Percentiles rank a stretch among this genome's conserved stretches.
Evolutionary conservation across 1,140 invertebrate genomes (phyloP).

Genomic region (Neelides sp.): DNA sequence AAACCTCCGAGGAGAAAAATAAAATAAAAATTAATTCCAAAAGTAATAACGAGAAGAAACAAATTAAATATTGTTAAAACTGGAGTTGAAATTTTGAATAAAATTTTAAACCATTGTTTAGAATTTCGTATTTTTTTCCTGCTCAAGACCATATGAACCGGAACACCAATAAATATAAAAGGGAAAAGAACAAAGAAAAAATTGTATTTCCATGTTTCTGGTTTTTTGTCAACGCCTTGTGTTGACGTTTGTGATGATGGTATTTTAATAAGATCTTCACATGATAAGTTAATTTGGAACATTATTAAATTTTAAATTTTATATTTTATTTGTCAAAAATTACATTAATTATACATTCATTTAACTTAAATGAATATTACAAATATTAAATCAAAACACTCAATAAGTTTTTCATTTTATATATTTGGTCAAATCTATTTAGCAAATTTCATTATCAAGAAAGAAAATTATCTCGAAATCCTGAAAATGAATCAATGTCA

Average conservation of each 20-base stretch:
- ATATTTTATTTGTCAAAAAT: too few species aligned
- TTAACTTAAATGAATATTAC: too few species aligned
- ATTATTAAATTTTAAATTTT: too few species aligned
- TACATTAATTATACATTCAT: too few species aligned
- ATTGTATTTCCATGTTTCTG: constrained; percentile 18
- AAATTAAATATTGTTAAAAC: background rate
- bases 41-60: background rate
- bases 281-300: too few species aligned
- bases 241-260: too few species aligned
- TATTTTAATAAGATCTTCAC: too few species aligned
- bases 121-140: background rate
- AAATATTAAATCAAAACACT: background rate
- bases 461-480: background rate
- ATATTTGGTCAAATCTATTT: background rate
- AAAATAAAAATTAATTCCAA: constrained; percentile 1
- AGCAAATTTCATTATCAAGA: background rate
- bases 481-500: too few species aligned
- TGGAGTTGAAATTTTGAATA: background rate
- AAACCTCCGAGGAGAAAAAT: background rate
- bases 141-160: constrained; percentile 8
- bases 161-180: constrained; percentile 15
- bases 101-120: background rate
- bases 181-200: constrained; percentile 15
- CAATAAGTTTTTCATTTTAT: too few species aligned
- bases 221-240: too few species aligned